phyloP scores from a whole-genome alignment of 2,888 invertebrate species.

The Cyclophora albipunctata region DNA sequence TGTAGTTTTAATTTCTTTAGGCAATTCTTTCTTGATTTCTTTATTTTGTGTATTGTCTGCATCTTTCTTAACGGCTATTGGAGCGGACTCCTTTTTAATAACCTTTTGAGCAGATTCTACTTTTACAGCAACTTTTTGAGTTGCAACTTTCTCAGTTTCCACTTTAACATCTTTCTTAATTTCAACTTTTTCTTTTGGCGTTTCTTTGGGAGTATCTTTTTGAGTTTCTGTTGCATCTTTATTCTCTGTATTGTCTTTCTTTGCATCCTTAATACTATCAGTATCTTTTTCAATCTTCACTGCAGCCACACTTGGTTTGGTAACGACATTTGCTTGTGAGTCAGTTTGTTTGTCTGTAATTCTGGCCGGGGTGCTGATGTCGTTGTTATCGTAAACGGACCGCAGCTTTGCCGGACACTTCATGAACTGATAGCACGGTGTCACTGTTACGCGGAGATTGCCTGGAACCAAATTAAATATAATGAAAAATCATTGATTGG shows the following conservation, averaged over 20 bases:
- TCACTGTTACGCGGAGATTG: constrained; percentile 34
- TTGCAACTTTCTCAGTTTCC: not conserved
- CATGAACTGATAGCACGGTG: constrained; percentile 44
- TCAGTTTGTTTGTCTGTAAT: not conserved
- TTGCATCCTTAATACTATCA: not conserved
- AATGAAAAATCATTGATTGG: no score
- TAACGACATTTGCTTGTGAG: not conserved
- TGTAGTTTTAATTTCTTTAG: not conserved
- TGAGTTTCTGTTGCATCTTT: constrained; percentile 2
- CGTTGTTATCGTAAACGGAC: constrained; percentile 24
- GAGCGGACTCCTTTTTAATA: no score
- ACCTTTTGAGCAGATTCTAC: no score
- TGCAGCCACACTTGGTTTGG: not conserved
- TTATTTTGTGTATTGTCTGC: not conserved
- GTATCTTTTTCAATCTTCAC: not conserved
- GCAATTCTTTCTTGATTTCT: not conserved
- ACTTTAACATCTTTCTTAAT: not conserved
- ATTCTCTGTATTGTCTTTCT: not conserved
- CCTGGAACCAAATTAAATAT: constrained; percentile 32
- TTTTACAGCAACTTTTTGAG: not conserved
- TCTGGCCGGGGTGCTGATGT: not conserved
- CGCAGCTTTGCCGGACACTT: constrained; percentile 41
- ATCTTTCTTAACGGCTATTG: not conserved
- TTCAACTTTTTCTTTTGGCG: not conserved
- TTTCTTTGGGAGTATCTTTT: constrained; percentile 2